These are phyloP conservation scores for Neoaliturus tenellus DNA, from an alignment of 2,888 invertebrate species.

Conservation along the genomic window DNA sequence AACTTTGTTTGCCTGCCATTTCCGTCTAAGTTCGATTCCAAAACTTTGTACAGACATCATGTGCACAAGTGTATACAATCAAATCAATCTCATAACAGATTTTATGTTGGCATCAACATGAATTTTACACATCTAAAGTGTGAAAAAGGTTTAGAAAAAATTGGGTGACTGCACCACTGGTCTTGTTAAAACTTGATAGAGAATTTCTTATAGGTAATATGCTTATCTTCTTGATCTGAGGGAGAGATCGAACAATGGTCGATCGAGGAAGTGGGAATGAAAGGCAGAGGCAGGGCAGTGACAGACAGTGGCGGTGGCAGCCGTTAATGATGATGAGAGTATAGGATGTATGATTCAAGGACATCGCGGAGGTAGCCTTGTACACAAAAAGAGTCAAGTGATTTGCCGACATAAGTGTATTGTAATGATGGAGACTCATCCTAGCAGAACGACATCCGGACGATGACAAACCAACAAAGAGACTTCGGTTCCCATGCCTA, in stretches of 20 bases:
- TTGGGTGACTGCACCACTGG: no score
- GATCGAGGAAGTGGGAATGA: background rate
- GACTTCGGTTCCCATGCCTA: constrained; percentile 40
- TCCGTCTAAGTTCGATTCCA: no score
- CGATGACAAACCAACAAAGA: constrained; percentile 53
- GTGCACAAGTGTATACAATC: no score
- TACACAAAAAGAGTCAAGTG: constrained; percentile 51
- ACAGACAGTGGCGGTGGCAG: background rate
- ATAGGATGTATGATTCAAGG: constrained; percentile 42
- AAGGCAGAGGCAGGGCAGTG: background rate
- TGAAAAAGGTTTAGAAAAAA: no score
- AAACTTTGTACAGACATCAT: no score
- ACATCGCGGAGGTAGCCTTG: constrained; percentile 42
- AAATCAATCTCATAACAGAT: no score
- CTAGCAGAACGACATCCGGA: constrained; percentile 52
- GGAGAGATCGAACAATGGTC: background rate
- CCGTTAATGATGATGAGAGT: constrained; percentile 30
- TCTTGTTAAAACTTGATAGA: no score
- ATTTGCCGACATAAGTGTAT: constrained; percentile 53
- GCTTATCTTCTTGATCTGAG: no score
- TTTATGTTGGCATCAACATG: no score
- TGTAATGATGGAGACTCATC: constrained; percentile 47
- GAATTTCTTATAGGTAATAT: no score
- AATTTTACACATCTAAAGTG: no score
- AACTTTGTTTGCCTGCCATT: no score